phyloP scores from a whole-genome alignment of 1,140 invertebrate species.

The Philotrypesis tridentata region DNA sequence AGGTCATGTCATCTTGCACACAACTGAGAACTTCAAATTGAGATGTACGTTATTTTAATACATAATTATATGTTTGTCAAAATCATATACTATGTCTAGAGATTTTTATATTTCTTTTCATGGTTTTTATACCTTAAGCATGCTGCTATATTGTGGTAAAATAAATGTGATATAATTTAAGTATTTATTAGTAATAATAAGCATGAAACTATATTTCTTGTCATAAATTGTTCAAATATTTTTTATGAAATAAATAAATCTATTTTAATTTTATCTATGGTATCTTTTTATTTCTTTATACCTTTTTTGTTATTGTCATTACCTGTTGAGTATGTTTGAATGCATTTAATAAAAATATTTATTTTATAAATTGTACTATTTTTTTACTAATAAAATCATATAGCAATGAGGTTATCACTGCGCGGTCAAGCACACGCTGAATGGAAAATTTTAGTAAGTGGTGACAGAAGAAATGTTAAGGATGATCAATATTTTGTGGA shows the following conservation, averaged over 20 bases:
- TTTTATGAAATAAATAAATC: slow-evolving; percentile 20
- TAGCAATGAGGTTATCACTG: slow-evolving; percentile 84
- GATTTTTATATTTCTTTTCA: neutral
- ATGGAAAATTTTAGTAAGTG: slow-evolving; percentile 87
- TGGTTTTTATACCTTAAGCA: neutral
- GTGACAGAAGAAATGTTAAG: slow-evolving; percentile 84
- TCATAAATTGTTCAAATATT: slow-evolving; percentile 11
- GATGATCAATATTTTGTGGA: slow-evolving; percentile 90
- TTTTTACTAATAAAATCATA: slow-evolving; percentile 25
- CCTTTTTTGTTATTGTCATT: neutral
- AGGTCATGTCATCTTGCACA: slow-evolving; percentile 83
- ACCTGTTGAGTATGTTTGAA: neutral
- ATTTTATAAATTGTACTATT: slow-evolving; percentile 4
- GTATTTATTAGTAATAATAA: neutral
- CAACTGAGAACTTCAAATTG: slow-evolving; percentile 85
- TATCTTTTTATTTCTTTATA: slow-evolving; percentile 9
- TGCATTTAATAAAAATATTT: neutral
- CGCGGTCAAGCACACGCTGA: slow-evolving; percentile 87
- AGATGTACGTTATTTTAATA: slow-evolving; percentile 76
- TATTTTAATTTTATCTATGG: slow-evolving; percentile 1
- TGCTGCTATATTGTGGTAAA: too few species aligned
- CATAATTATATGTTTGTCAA: slow-evolving; percentile 7
- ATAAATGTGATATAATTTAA: neutral
- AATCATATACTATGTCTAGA: neutral
- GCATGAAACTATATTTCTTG: neutral